Percentiles rank a stretch among this genome's conserved stretches.
phyloP scores from a whole-genome alignment of 2,797 vertebrate species.

The Odontamblyopus rebecca region DNA sequence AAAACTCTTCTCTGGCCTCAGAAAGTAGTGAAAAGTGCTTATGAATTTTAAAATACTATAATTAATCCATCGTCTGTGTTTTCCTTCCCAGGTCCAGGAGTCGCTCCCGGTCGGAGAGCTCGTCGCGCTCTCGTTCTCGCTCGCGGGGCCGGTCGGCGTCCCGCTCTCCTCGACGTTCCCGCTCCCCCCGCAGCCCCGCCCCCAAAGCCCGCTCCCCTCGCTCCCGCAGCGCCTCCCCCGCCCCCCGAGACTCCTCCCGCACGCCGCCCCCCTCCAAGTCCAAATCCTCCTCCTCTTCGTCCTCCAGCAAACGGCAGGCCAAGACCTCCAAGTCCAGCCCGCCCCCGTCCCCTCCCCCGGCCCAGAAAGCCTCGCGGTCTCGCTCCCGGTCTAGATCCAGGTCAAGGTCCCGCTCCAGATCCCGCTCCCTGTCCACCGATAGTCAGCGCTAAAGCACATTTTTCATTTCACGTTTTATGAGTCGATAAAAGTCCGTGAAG shows the following conservation, averaged over 20 bases:
- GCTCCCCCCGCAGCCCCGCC: conserved; percentile 65
- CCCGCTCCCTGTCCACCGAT: conserved; percentile 83
- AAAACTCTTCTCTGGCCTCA: no score
- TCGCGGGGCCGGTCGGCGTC: conserved; percentile 82
- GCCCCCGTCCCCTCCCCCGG: conserved; percentile 52
- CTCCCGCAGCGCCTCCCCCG: conserved; percentile 83
- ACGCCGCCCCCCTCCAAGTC: conserved; percentile 73
- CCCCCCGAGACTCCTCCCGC: conserved; percentile 25
- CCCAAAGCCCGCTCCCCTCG: conserved; percentile 74
- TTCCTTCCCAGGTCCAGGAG: conserved; percentile 76
- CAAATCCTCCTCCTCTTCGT: conserved; percentile 57
- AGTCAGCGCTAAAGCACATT: conserved; percentile 84
- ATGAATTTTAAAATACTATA: no score
- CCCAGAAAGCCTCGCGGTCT: conserved; percentile 60
- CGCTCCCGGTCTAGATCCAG: conserved; percentile 78
- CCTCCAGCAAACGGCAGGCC: conserved; percentile 65
- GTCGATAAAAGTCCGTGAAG: conserved; percentile 10
- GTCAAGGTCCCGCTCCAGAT: conserved; percentile 70
- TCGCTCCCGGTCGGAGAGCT: conserved; percentile 89
- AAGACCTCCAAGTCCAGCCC: conserved; percentile 65
- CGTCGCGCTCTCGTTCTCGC: conserved; percentile 85
- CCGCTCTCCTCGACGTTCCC: conserved; percentile 56
- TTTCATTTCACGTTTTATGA: conserved; percentile 12
- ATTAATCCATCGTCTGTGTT: no score
- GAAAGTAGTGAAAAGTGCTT: no score